A percentile compares a stretch with the other conserved stretches of the same genome.
Conservation (phyloP, 2,888 invertebrate genomes). For the Amphipoea lucens region DNA sequence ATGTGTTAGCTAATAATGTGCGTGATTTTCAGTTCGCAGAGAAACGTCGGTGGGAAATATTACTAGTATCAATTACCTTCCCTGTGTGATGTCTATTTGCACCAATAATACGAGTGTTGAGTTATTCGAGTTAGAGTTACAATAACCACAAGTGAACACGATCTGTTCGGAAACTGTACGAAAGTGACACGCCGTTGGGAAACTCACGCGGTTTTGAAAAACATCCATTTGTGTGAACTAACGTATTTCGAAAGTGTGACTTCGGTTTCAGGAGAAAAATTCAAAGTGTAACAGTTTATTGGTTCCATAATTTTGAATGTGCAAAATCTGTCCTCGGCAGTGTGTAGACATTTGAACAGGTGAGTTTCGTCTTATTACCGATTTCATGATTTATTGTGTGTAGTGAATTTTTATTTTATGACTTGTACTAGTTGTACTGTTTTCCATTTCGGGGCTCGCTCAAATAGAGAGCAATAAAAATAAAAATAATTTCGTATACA, state of each 20-base stretch:
- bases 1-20: conserved; percentile 74
- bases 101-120: conserved; percentile 82
- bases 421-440: conserved; percentile 26
- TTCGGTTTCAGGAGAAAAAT: conserved; percentile 68
- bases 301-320: conserved; percentile 63
- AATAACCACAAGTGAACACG: conserved; percentile 88
- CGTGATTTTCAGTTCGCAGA: conserved; percentile 86
- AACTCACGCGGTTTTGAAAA: conserved; percentile 86
- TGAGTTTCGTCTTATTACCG: conserved; percentile 58
- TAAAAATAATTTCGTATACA: conserved; percentile 26
- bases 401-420: conserved; percentile 46
- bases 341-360: conserved; percentile 65
- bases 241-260: conserved; percentile 75
- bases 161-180: conserved; percentile 83
- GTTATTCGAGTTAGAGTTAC: conserved; percentile 83
- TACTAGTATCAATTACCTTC: conserved; percentile 86
- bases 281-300: conserved; percentile 70
- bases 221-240: conserved; percentile 77
- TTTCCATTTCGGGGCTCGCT: conserved; percentile 22
- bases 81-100: conserved; percentile 85
- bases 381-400: conserved; percentile 43
- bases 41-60: conserved; percentile 81
- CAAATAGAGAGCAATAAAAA: conserved; percentile 43
- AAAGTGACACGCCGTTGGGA: conserved; percentile 87
- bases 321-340: conserved; percentile 49